A percentile compares a stretch with the other conserved stretches of the same genome.
phyloP scores from a whole-genome alignment of 2,797 vertebrate species.

The Coluber constrictor region DNA sequence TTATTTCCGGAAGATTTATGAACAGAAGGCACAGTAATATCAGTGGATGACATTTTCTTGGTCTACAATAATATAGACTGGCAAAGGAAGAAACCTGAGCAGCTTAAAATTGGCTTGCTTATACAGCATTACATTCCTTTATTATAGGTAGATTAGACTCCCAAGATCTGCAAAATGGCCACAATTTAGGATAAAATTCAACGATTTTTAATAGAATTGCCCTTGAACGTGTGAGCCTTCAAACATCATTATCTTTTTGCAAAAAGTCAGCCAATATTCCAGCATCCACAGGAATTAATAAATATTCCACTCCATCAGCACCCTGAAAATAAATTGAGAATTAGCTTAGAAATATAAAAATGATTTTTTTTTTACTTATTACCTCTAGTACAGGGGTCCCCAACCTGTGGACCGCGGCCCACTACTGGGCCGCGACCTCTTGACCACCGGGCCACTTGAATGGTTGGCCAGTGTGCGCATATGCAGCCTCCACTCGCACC shows the following conservation, averaged over 20 bases:
- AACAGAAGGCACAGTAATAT: slow-evolving; percentile 68
- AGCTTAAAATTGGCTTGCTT: neutral
- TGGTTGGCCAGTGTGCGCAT: neutral
- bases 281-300: slow-evolving; percentile 85
- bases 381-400: neutral
- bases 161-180: neutral
- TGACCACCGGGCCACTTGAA: neutral
- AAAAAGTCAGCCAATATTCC: slow-evolving; percentile 86
- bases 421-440: too few relatives aligned
- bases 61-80: slow-evolving; percentile 13
- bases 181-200: slow-evolving; percentile 26
- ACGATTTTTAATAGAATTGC: slow-evolving; percentile 38
- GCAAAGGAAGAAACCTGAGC: slow-evolving; percentile 46
- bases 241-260: slow-evolving; percentile 81
- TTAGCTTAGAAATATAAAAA: neutral
- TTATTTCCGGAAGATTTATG: slow-evolving; percentile 54
- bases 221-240: slow-evolving; percentile 28
- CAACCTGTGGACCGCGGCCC: neutral
- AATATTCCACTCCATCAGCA: slow-evolving; percentile 90
- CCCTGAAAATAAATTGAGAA: slow-evolving; percentile 75
- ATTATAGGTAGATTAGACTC: slow-evolving; percentile 26
- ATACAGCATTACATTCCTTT: slow-evolving; percentile 14
- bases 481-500: too few relatives aligned
- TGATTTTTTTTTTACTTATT: neutral
- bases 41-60: slow-evolving; percentile 22